These are phyloP conservation scores for Pandemis corylana DNA, from an alignment of 2,888 invertebrate species.

Conservation along the genomic window DNA sequence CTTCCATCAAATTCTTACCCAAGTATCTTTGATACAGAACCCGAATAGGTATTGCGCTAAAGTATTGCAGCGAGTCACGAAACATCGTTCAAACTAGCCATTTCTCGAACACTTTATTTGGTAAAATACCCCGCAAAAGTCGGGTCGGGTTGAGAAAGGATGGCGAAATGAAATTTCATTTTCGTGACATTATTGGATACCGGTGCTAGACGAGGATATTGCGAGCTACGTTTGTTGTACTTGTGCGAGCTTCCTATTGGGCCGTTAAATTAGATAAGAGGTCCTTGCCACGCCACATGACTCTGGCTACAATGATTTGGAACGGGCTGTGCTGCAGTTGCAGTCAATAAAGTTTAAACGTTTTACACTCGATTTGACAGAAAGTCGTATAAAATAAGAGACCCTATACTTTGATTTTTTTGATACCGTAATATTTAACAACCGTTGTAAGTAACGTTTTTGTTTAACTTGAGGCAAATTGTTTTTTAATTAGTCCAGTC, in stretches of 20 bases:
- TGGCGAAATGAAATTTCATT: constrained; percentile 30
- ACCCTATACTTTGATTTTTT: too few species aligned
- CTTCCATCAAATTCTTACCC: constrained; percentile 18
- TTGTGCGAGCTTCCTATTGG: constrained; percentile 53
- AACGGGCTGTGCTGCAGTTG: constrained; percentile 5
- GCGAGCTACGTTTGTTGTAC: constrained; percentile 48
- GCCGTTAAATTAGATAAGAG: constrained; percentile 48
- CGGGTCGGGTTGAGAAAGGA: constrained; percentile 22
- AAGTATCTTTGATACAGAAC: constrained; percentile 19
- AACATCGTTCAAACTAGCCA: constrained; percentile 6
- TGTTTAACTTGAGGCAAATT: too few species aligned
- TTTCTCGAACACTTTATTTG: constrained; percentile 21
- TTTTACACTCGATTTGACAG: constrained; percentile 10
- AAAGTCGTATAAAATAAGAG: background rate
- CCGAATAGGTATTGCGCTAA: constrained; percentile 7
- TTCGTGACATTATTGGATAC: constrained; percentile 40
- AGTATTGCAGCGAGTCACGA: constrained; percentile 20
- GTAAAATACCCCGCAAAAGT: constrained; percentile 14
- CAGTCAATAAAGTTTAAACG: background rate
- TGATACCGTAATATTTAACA: too few species aligned
- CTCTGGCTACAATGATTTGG: constrained; percentile 14
- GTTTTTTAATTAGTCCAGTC: too few species aligned
- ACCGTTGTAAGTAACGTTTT: too few species aligned
- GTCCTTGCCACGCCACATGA: constrained; percentile 43
- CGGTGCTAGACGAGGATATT: constrained; percentile 36